phyloP scores from a whole-genome alignment of 2,797 vertebrate species.

The Amblyraja radiata region DNA sequence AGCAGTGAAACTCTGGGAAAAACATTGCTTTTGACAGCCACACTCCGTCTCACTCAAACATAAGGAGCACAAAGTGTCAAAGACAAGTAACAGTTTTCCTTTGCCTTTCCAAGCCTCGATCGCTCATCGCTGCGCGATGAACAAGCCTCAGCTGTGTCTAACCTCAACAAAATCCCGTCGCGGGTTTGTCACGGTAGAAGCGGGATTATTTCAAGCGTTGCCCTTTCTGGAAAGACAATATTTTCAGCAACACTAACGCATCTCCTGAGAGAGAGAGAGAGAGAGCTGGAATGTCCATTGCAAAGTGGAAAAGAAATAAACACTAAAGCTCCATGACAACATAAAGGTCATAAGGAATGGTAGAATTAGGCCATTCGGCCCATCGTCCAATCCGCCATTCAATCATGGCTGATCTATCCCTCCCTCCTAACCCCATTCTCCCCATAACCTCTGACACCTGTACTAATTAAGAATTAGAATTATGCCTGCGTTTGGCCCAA shows the following conservation, averaged over 20 bases:
- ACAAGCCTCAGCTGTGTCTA: slow-evolving; percentile 45
- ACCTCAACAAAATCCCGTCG: slow-evolving; percentile 49
- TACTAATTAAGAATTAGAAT: no score
- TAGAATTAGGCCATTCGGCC: no score
- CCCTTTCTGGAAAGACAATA: slow-evolving; percentile 58
- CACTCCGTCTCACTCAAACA: background rate
- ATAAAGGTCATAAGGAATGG: no score
- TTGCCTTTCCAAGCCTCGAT: background rate
- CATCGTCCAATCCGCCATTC: no score
- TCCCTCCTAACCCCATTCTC: no score
- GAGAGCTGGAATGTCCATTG: background rate
- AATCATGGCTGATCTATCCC: no score
- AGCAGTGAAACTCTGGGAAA: background rate
- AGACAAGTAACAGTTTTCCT: background rate
- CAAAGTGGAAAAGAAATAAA: background rate
- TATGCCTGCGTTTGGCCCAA: no score
- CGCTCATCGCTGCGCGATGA: slow-evolving; percentile 20
- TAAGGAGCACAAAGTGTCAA: background rate
- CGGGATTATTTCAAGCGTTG: slow-evolving; percentile 59
- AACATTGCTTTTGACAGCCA: background rate
- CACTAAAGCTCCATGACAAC: no score
- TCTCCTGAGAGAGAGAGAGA: no score
- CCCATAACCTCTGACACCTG: no score
- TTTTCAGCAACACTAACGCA: slow-evolving; percentile 50
- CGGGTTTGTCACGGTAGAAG: slow-evolving; percentile 58